Base-by-base conservation (phyloP, 2,888 invertebrate species). In the Ellobium chinense region DNA sequence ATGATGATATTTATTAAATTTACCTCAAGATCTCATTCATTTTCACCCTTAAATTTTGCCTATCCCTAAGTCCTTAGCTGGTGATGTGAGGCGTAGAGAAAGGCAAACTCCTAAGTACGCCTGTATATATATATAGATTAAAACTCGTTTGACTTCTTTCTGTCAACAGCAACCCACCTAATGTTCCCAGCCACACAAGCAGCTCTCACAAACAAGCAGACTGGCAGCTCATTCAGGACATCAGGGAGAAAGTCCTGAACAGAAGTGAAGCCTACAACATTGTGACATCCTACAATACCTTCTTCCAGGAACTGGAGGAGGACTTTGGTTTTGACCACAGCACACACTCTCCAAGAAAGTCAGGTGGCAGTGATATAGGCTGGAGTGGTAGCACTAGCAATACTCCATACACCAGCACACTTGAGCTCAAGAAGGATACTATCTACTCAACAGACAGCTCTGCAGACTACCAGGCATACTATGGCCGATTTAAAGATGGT, bases 361-460 rank as follows among this genome's bases (percentile, higher is more conserved):
- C 69, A 21, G n/a, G 12, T n/a, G 36, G 37, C 5, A 39, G 68
- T 37, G 60, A 60, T 60, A 27, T 27, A n/a, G 73, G 37, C 14
- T 46, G 58, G 46, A 60, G 24, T 29, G 69, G 24, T 36, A 18
- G 39, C 14, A 36, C 62, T 4, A 56, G 36, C 21, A 24, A 29
- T 24, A 60, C 62, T 1, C 81, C 73, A 29, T 62, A 58, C 65
- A 73, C 73, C 37, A 80, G 80, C 62, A 80, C 77, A 29, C 66
- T 72, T 39, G 84, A 86, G 36, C 74, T 83, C 12, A 86, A 86
- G 72, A 80, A 88, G 54, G 85, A 84, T 5, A 85, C 85, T 54
- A 85, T 86, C 21, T 85, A 87, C 27, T 88, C 88, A n/a, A 88
- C 87, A 72, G 89, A 88, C 81, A 88, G 87, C 70, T 88, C 87